Percentiles rank a stretch among this genome's conserved stretches.
Evolutionary conservation across 2,888 invertebrate species (phyloP).

Genomic region (Patella pellucida): DNA sequence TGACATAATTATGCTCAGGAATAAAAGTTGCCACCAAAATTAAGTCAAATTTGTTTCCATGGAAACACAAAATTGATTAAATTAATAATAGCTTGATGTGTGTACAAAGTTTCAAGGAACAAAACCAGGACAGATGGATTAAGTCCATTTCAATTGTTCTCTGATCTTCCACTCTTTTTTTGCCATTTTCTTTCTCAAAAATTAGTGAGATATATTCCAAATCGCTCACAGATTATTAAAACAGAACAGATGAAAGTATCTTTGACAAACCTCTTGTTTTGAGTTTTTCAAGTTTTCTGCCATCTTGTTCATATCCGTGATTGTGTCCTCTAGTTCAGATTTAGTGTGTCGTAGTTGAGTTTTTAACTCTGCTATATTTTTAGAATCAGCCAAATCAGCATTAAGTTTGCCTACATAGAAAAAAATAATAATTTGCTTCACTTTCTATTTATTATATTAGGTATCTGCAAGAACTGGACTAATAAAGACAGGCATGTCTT

Average conservation of each 20-base stretch:
- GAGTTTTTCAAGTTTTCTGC: slow-evolving; percentile 21
- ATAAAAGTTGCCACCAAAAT: not conserved
- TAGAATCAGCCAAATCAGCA: slow-evolving; percentile 15
- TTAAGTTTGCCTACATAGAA: slow-evolving; percentile 19
- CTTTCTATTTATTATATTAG: no score
- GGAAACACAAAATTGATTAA: no score
- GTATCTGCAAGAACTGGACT: no score
- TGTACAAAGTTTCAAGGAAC: no score
- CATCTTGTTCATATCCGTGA: slow-evolving; percentile 11
- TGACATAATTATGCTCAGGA: no score
- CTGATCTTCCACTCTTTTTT: not conserved
- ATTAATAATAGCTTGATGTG: no score
- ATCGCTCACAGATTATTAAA: no score
- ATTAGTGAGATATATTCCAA: not conserved
- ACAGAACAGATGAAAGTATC: not conserved
- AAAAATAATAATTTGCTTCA: not conserved
- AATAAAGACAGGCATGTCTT: no score
- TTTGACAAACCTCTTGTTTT: slow-evolving; percentile 25
- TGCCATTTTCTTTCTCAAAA: not conserved
- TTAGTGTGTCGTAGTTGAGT: slow-evolving; percentile 13
- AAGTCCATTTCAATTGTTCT: not conserved
- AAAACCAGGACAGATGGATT: not conserved
- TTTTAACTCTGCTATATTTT: slow-evolving; percentile 16
- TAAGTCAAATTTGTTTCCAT: not conserved
- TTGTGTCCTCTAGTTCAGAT: slow-evolving; percentile 16